Conservation (phyloP, 2,113 vertebrate genomes). For the Pseudopodoces humilis region DNA sequence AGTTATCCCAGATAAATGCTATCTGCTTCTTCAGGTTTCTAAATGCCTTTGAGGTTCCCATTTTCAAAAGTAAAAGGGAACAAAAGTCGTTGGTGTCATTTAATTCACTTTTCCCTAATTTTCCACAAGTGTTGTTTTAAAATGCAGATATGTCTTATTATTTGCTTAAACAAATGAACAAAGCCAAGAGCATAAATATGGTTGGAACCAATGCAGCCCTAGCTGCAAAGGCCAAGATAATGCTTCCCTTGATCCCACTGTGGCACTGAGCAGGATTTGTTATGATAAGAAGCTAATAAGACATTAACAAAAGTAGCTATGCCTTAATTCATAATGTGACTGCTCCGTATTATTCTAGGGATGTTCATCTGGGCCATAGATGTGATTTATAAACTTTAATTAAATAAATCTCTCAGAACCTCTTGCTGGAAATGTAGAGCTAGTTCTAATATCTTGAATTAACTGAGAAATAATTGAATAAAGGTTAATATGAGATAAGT, state of each 20-base stretch:
- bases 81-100: neutral
- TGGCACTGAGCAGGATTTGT: conserved; percentile 29
- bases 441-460: conserved; percentile 26
- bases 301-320: neutral
- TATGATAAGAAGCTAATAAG: conserved; percentile 42
- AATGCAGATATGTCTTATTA: neutral
- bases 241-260: neutral
- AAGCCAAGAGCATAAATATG: neutral
- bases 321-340: neutral
- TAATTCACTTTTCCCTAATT: neutral
- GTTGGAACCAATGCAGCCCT: neutral
- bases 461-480: conserved; percentile 41
- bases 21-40: neutral
- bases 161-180: neutral
- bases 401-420: conserved; percentile 47
- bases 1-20: conserved; percentile 32
- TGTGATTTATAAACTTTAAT: conserved; percentile 50
- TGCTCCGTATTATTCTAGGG: neutral
- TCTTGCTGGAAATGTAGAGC: neutral
- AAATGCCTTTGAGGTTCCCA: neutral
- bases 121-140: neutral
- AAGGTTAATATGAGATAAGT: conserved; percentile 1
- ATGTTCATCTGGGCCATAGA: neutral
- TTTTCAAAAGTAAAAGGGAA: neutral
- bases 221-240: conserved; percentile 14